These are phyloP conservation scores for Delphinus delphis DNA, from an alignment of 2,113 vertebrate species.

Conservation along the genomic window DNA sequence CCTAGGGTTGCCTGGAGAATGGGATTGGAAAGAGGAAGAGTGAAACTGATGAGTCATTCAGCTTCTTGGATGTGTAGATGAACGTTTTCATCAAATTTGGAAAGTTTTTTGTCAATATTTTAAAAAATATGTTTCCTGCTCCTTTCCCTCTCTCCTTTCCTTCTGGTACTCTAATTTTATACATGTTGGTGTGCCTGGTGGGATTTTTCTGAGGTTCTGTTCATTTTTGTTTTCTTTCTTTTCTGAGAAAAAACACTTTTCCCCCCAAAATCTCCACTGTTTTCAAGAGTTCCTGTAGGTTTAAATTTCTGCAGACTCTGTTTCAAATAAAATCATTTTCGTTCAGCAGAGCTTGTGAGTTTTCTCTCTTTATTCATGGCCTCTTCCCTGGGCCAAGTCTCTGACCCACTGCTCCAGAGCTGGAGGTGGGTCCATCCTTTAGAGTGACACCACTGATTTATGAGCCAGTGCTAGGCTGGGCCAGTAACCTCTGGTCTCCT, in stretches of 20 bases:
- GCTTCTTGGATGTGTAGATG: not conserved
- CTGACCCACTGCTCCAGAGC: not conserved
- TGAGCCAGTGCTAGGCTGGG: not conserved
- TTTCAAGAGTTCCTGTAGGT: not conserved
- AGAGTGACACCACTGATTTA: not conserved
- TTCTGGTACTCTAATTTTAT: not conserved
- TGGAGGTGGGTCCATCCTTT: not conserved
- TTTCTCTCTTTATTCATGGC: no score
- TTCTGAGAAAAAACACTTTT: not conserved
- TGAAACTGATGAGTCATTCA: not conserved
- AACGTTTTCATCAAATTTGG: not conserved
- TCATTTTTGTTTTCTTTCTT: not conserved
- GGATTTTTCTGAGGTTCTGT: not conserved
- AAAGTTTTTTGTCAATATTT: not conserved
- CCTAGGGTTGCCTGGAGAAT: not conserved
- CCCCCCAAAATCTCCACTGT: not conserved
- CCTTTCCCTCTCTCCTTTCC: not conserved
- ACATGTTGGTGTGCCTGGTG: not conserved
- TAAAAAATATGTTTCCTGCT: not conserved
- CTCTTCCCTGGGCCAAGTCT: not conserved
- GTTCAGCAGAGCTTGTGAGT: not conserved
- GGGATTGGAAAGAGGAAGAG: not conserved
- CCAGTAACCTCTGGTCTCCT: not conserved
- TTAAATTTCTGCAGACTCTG: not conserved
- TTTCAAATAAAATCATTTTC: not conserved